Evolutionary conservation across 2,888 invertebrate species (phyloP), one percentile per base, ranked within the genome.

Genomic region (Crematogaster levior): DNA sequence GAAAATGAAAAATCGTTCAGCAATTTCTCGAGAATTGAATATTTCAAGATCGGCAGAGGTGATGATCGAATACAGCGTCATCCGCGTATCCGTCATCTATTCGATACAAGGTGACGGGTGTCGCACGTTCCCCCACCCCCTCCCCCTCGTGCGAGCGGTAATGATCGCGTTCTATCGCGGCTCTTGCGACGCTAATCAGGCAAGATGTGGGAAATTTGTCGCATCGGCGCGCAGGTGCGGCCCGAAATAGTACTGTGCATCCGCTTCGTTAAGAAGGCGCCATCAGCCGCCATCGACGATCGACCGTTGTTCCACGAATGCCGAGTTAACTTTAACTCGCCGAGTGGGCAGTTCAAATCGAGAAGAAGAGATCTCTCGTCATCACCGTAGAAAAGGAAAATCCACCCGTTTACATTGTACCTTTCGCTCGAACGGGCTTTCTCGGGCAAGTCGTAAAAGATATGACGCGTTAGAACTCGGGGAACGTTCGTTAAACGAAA

Each of bases 121-220:
- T 56, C 30, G 48, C 40, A 53, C 56, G n/a, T 56, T 24, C 21
- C 34, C 34, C 40, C 27, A 3, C 18, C 15, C 21, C 34, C 34
- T 24, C 27, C 7, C 18, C 15, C 34, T 46, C 27, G 46, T 37
- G 46, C 30, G 37, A 37, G 15, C 48, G 12, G 27, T 74, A 74
- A 74, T 80, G 74, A 74, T 80, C 74, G 37, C 60, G 51, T 48
- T 73, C 24, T 66, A 66, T 74, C 60, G 80, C 74, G n/a, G 34
- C 74, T 80, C 60, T 80, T 80, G 74, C 74, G 48, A 56, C 80
- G 80, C 74, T 74, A 73, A 80, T 80, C 80, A 80, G 80, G 77
- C 77, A 77, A 77, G 77, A 77, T 77, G 77, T 77, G 70, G 77
- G 77, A 68, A 77, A 77, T 77, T 77, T 77, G 77, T 77, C 77